Percentiles rank a stretch among this genome's conserved stretches.
Conservation (phyloP, 2,888 invertebrate species). For the Agonopterix subpropinquella region DNA sequence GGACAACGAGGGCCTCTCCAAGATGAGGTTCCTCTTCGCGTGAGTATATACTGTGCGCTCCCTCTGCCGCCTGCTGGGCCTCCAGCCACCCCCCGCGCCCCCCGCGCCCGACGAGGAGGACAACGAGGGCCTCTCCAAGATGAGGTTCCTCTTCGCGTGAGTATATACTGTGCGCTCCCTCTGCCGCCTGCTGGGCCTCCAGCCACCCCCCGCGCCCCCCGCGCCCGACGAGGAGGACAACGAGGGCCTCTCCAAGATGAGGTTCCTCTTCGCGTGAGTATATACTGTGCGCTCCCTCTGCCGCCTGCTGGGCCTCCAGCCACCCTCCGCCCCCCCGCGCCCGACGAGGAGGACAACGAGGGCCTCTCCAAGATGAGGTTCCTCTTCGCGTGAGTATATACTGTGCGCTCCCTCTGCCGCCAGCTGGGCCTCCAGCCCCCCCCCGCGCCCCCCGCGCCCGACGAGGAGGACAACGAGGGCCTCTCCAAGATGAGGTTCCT, state of each 20-base stretch:
- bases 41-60: no score
- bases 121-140: slow-evolving; percentile 77
- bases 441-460: slow-evolving; percentile 48
- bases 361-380: slow-evolving; percentile 84
- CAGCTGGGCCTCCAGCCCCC: slow-evolving; percentile 79
- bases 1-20: slow-evolving; percentile 77
- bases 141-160: slow-evolving; percentile 86
- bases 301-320: slow-evolving; percentile 80
- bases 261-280: slow-evolving; percentile 86
- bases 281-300: slow-evolving; percentile 87
- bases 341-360: slow-evolving; percentile 70
- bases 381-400: slow-evolving; percentile 83
- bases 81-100: slow-evolving; percentile 64
- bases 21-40: slow-evolving; percentile 85
- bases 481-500: slow-evolving; percentile 84
- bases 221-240: slow-evolving; percentile 65
- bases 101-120: slow-evolving; percentile 64
- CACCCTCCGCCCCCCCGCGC: slow-evolving; percentile 46
- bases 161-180: slow-evolving; percentile 85
- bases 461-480: slow-evolving; percentile 71
- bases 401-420: slow-evolving; percentile 85
- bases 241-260: slow-evolving; percentile 79
- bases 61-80: slow-evolving; percentile 84
- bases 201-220: slow-evolving; percentile 58
- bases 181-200: slow-evolving; percentile 83